Evolutionary conservation across 2,888 invertebrate genomes (phyloP).

Genomic region (Amorpha juglandis): DNA sequence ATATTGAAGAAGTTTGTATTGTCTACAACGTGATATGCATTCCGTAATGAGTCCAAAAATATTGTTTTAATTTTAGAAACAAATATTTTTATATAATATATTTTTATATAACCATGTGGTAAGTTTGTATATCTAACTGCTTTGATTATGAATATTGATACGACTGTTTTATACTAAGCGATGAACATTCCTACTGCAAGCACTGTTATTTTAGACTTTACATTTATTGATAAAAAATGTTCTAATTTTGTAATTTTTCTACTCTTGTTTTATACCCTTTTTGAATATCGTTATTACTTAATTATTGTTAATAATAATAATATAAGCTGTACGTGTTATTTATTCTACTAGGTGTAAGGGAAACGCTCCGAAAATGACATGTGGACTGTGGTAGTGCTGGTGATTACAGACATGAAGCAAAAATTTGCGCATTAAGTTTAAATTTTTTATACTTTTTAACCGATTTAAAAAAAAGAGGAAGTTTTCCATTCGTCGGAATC

Average conservation of each 20-base stretch:
- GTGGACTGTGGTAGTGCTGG: too few relatives aligned
- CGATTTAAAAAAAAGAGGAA: too few relatives aligned
- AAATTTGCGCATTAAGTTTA: too few relatives aligned
- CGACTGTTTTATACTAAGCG: conserved; percentile 30
- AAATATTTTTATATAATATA: conserved; percentile 4
- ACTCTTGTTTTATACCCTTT: conserved; percentile 4
- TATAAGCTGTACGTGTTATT: not conserved
- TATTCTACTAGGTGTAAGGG: too few relatives aligned
- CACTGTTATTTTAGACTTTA: conserved; percentile 15
- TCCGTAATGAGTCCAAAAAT: not conserved
- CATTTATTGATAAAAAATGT: not conserved
- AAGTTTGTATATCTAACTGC: conserved; percentile 1
- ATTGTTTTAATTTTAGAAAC: not conserved
- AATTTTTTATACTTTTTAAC: too few relatives aligned
- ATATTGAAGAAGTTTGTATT: not conserved
- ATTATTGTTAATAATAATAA: not conserved
- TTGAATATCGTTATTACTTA: not conserved
- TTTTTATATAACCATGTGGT: not conserved
- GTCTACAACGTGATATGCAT: too few relatives aligned
- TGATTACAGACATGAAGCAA: too few relatives aligned
- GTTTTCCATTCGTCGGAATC: too few relatives aligned
- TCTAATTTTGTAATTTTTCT: conserved; percentile 20
- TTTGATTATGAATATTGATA: not conserved
- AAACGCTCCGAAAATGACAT: too few relatives aligned
- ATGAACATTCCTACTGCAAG: conserved; percentile 26